phyloP scores from a whole-genome alignment of 2,113 vertebrate species.

The Vulpes ferrilata region DNA sequence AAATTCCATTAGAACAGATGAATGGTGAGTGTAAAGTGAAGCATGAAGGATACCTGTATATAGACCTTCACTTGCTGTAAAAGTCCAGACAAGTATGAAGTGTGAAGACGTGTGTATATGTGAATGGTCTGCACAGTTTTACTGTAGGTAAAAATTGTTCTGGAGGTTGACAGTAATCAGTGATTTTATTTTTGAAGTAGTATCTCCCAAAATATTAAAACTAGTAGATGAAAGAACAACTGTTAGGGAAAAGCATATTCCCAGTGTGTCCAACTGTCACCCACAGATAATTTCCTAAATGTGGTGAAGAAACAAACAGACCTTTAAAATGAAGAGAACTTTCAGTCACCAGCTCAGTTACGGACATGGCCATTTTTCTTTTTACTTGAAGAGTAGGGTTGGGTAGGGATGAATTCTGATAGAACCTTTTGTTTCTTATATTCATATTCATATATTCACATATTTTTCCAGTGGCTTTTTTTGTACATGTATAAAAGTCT shows the following conservation, averaged over 20 bases:
- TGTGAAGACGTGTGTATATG: not conserved
- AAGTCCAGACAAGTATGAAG: not conserved
- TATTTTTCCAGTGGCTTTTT: not conserved
- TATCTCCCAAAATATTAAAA: not conserved
- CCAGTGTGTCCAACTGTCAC: not conserved
- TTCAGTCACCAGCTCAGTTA: not conserved
- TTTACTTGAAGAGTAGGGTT: not conserved
- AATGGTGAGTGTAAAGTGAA: not conserved
- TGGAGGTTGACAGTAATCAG: not conserved
- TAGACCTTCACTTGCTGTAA: not conserved
- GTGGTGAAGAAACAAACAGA: not conserved
- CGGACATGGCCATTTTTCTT: not conserved
- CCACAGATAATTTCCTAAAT: not conserved
- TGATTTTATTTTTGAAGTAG: constrained; percentile 5
- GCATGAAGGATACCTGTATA: not conserved
- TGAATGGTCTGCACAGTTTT: not conserved
- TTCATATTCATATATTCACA: not conserved
- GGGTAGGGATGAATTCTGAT: not conserved
- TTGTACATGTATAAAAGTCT: not conserved
- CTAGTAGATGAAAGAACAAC: not conserved
- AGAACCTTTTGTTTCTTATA: not conserved
- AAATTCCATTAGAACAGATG: not conserved
- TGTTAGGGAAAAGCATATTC: not conserved
- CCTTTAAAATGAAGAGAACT: not conserved
- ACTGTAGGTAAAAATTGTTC: not conserved